Percentiles rank a stretch among this genome's conserved stretches.
Evolutionary conservation across 2,797 vertebrate species (phyloP).

Genomic region (Eidolon dupreanum): DNA sequence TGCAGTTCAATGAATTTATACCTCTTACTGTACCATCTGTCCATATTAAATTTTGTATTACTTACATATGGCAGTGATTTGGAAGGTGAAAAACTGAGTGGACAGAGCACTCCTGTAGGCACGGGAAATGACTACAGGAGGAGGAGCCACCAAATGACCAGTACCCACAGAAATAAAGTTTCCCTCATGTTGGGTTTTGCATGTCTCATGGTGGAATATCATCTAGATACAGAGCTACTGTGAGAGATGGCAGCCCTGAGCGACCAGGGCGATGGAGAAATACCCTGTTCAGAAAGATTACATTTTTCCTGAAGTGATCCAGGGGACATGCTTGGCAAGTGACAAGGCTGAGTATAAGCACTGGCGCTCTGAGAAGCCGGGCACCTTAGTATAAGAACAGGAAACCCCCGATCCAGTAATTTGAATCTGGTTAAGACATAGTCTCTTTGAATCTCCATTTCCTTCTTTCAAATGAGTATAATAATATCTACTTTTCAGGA

Average conservation of each 20-base stretch:
- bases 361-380: neutral
- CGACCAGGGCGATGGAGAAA: neutral
- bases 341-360: neutral
- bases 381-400: neutral
- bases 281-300: neutral
- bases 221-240: neutral
- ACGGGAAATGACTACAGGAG: neutral
- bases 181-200: neutral
- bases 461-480: neutral
- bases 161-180: neutral
- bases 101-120: neutral
- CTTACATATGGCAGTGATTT: neutral
- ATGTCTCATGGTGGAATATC: neutral
- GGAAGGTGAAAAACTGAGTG: neutral
- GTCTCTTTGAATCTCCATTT: neutral
- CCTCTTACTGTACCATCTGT: neutral
- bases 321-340: neutral
- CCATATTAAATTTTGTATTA: neutral
- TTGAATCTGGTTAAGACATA: neutral
- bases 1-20: neutral
- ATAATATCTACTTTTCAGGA: neutral
- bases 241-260: neutral
- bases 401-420: neutral
- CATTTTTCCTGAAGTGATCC: neutral
- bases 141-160: neutral